phyloP scores from a whole-genome alignment of 2,888 invertebrate species.

The Phalera bucephala region DNA sequence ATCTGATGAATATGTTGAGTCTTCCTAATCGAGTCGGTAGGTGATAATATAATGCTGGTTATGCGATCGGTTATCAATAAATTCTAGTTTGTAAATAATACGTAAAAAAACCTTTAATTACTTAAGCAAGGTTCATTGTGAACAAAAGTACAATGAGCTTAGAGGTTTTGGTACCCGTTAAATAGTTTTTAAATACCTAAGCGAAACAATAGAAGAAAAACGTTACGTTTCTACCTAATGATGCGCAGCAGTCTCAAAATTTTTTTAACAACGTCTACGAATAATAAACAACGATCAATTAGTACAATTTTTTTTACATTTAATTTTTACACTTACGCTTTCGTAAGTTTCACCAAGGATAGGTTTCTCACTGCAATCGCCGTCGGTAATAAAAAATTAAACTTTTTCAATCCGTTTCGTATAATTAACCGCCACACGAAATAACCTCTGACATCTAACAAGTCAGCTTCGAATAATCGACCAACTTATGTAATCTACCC shows the following conservation, averaged over 20 bases:
- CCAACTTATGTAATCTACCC: constrained; percentile 34
- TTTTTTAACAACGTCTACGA: too few relatives aligned
- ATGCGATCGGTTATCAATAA: too few relatives aligned
- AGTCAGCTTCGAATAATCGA: constrained; percentile 26
- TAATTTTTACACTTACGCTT: constrained; percentile 22
- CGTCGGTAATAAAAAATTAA: constrained; percentile 28
- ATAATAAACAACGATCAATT: constrained; percentile 6
- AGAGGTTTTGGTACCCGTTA: not conserved
- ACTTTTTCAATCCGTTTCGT: constrained; percentile 34
- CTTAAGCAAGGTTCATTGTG: too few relatives aligned
- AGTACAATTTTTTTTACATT: constrained; percentile 4
- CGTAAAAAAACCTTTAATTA: too few relatives aligned
- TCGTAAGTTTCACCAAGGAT: constrained; percentile 45
- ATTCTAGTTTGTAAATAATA: too few relatives aligned
- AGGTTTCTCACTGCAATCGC: constrained; percentile 28
- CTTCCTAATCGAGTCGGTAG: too few relatives aligned
- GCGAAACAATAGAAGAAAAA: not conserved
- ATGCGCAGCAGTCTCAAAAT: not conserved
- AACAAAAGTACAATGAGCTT: not conserved
- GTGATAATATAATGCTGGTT: too few relatives aligned
- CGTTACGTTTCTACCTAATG: not conserved
- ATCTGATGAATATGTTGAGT: too few relatives aligned
- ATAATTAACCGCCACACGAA: constrained; percentile 56
- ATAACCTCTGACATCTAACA: constrained; percentile 53
- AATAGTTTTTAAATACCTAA: not conserved